A percentile compares a stretch with the other conserved stretches of the same genome.
These are phyloP conservation scores for Lasius fuliginosus DNA, from an alignment of 2,888 invertebrate genomes.

Conservation along the genomic window DNA sequence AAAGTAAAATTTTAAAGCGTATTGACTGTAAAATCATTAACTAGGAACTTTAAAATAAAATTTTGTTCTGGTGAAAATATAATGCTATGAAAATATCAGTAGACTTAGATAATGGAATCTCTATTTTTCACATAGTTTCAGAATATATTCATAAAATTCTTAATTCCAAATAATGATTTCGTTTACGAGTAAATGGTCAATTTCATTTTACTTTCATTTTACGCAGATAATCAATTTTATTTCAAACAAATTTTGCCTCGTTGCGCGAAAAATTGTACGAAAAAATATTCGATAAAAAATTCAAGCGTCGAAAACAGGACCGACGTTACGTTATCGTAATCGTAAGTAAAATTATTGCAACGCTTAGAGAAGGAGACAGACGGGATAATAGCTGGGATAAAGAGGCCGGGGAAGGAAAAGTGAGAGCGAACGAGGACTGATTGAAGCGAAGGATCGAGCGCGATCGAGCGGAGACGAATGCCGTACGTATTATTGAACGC, in stretches of 20 bases:
- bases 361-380: neutral
- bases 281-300: neutral
- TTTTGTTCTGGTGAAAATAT: neutral
- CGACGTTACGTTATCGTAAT: neutral
- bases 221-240: neutral
- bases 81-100: neutral
- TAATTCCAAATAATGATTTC: neutral
- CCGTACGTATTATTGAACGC: constrained; percentile 73
- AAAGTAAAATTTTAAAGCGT: neutral
- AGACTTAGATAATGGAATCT: neutral
- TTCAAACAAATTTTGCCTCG: neutral
- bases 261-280: neutral
- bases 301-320: neutral
- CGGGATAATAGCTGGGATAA: constrained; percentile 49
- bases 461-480: constrained; percentile 76
- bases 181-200: neutral
- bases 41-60: neutral
- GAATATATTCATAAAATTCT: neutral
- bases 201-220: neutral
- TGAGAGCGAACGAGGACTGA: constrained; percentile 51
- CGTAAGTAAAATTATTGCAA: constrained; percentile 21
- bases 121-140: neutral
- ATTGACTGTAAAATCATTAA: neutral
- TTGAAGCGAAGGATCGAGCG: constrained; percentile 69
- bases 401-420: constrained; percentile 52